Evolutionary conservation across 2,888 invertebrate species (phyloP), one percentile per base, ranked within the genome.

Genomic region (Keiferia lycopersicella): DNA sequence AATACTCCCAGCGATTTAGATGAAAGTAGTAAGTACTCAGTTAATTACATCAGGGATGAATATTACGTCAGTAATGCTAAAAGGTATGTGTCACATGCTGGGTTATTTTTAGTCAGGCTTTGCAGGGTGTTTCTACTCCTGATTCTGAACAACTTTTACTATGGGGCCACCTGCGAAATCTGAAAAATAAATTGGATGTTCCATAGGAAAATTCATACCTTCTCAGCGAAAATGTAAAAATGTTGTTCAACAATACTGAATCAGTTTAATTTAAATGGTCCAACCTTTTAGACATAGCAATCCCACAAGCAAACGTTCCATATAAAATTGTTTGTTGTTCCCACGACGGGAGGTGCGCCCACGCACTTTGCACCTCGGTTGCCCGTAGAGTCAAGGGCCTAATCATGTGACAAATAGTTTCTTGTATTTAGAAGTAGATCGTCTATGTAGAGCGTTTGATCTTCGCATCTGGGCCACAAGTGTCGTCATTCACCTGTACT

Each of bases 251-350:
- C 41, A 41, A 41, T 14, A 11, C 41, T 14, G 41, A 41, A 41
- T 14, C 0, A 12, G 14, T 41, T 41, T 41, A 0, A 41, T 11
- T 14, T 3, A 41, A 12, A 39, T 41, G 14, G 14, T 14, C 41
- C 12, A 12, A 11, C 1, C 12, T n/a, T n/a, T 7, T 39, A 39
- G 39, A 39, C 30, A 4, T 30, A 30, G 6, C 30, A 30, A 30
- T 30, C 30, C 30, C 30, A 30, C 2, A 6, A 45, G n/a, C n/a
- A 45, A n/a, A n/a, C 6, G n/a, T 8, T 51, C 20, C 51, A 53
- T 14, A 30, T 30, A n/a, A 12, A 30, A 30, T 65, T 87, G 84
- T 90, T 89, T 90, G 83, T 72, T 45, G 76, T 90, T 90, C 90
- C 80, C 90, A 88, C 56, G 56, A 11, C 50, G 14, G 53, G 56